Evolutionary conservation across 2,888 invertebrate species (phyloP).

Genomic region (Drosophila silvestris): DNA sequence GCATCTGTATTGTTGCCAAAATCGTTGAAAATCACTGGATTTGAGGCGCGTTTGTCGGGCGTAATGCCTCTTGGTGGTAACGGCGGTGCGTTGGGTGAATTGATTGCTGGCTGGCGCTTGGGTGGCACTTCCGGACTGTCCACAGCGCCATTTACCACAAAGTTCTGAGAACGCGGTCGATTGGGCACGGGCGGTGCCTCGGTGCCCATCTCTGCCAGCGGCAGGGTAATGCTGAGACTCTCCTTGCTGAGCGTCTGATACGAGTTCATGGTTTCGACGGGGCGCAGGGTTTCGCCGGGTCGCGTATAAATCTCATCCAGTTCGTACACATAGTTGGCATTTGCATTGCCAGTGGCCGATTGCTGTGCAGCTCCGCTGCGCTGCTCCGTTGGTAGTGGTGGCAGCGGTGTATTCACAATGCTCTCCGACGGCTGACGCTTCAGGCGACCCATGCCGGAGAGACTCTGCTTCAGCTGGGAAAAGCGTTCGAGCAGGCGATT

Average conservation of each 20-base stretch:
- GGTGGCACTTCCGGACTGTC: slow-evolving; percentile 86
- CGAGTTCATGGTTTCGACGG: slow-evolving; percentile 81
- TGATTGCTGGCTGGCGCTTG: slow-evolving; percentile 83
- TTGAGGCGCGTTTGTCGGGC: slow-evolving; percentile 85
- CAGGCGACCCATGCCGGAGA: slow-evolving; percentile 88
- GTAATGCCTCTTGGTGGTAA: slow-evolving; percentile 91
- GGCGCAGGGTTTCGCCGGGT: slow-evolving; percentile 86
- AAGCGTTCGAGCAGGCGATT: slow-evolving; percentile 94
- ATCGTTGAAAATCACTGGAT: slow-evolving; percentile 84
- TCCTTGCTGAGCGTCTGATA: slow-evolving; percentile 84
- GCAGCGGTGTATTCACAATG: slow-evolving; percentile 93
- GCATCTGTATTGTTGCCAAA: slow-evolving; percentile 67
- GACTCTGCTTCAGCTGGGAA: slow-evolving; percentile 91
- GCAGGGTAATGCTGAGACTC: slow-evolving; percentile 66
- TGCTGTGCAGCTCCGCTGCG: slow-evolving; percentile 79
- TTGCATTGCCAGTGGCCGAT: slow-evolving; percentile 31
- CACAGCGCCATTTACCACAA: slow-evolving; percentile 77
- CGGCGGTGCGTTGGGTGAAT: slow-evolving; percentile 89
- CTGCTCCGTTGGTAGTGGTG: slow-evolving; percentile 91
- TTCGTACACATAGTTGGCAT: slow-evolving; percentile 85
- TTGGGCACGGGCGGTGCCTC: slow-evolving; percentile 88
- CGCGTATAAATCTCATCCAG: slow-evolving; percentile 91
- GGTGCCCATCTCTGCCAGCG: slow-evolving; percentile 34
- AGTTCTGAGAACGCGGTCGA: slow-evolving; percentile 88
- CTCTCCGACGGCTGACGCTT: slow-evolving; percentile 91